These are phyloP conservation scores for Ovis canadensis DNA, from an alignment of 2,113 vertebrate species.

Conservation along the genomic window DNA sequence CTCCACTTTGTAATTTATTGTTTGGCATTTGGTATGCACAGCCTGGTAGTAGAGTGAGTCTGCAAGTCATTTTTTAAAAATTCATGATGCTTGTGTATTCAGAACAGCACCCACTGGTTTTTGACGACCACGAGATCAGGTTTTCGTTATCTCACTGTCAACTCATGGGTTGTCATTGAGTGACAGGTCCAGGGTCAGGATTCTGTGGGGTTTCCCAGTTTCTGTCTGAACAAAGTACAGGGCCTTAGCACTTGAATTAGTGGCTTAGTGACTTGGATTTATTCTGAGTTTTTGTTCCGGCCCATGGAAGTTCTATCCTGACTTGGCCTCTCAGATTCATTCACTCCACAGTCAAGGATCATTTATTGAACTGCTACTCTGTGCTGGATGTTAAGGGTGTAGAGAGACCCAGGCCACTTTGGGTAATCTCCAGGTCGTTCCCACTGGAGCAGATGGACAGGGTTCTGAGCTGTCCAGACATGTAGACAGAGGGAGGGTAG, in stretches of 20 bases:
- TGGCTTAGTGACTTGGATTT: not conserved
- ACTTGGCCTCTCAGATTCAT: not conserved
- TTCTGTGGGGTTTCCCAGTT: not conserved
- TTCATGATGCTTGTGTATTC: not conserved
- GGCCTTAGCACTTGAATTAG: not conserved
- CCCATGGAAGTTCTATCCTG: not conserved
- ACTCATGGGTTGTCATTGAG: not conserved
- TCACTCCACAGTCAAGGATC: not conserved
- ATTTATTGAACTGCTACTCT: not conserved
- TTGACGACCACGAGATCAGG: rapidly evolving
- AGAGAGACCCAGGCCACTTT: not conserved
- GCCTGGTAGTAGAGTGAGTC: not conserved
- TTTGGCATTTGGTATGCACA: slow-evolving; percentile 15
- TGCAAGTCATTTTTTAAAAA: not conserved
- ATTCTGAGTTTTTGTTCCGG: not conserved
- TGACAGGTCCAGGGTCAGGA: not conserved
- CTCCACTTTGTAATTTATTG: not conserved
- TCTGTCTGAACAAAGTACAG: not conserved
- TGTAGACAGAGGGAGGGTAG: not conserved
- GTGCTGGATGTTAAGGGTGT: not conserved
- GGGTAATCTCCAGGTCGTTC: not conserved
- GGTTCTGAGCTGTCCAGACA: not conserved
- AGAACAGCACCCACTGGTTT: not conserved
- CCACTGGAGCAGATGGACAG: not conserved
- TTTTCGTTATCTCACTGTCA: not conserved